phyloP scores from a whole-genome alignment of 2,888 invertebrate genomes.

The Polietes domitor region DNA sequence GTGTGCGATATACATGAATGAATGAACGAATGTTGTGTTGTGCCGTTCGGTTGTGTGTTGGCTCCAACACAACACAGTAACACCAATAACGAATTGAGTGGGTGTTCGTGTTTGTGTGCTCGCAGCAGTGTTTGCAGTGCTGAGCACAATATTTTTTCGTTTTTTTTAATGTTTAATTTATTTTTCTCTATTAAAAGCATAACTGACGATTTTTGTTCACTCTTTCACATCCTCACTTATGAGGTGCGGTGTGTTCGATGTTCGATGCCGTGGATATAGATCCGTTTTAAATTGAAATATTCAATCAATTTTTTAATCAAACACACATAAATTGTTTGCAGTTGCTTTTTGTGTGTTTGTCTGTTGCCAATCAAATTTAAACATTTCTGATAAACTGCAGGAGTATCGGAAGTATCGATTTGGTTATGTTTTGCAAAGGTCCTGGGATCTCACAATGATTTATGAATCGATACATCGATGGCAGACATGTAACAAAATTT shows the following conservation, averaged over 20 bases:
- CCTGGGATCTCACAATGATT: too few species aligned
- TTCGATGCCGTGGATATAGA: background rate
- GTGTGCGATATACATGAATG: background rate
- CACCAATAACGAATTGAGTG: background rate
- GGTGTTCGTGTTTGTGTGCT: background rate
- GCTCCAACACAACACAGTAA: too few species aligned
- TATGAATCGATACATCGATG: too few species aligned
- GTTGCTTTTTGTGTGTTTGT: background rate
- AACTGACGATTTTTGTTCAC: conserved; percentile 22
- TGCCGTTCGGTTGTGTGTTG: background rate
- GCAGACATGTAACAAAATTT: too few species aligned
- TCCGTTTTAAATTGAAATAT: conserved; percentile 18
- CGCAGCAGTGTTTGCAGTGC: background rate
- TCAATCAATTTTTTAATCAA: conserved; percentile 11
- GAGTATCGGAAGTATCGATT: too few species aligned
- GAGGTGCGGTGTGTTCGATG: background rate
- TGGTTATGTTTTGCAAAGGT: too few species aligned
- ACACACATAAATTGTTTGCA: conserved; percentile 16
- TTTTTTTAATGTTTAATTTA: conserved; percentile 23
- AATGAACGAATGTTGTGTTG: background rate
- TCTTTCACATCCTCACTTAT: background rate
- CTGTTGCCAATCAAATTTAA: background rate
- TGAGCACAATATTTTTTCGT: conserved; percentile 35
- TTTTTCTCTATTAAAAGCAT: background rate
- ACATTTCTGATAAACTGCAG: too few species aligned